A percentile compares a stretch with the other conserved stretches of the same genome.
Evolutionary conservation across 2,888 invertebrate genomes (phyloP).

Genomic region (Stenoptilia bipunctidactyla): DNA sequence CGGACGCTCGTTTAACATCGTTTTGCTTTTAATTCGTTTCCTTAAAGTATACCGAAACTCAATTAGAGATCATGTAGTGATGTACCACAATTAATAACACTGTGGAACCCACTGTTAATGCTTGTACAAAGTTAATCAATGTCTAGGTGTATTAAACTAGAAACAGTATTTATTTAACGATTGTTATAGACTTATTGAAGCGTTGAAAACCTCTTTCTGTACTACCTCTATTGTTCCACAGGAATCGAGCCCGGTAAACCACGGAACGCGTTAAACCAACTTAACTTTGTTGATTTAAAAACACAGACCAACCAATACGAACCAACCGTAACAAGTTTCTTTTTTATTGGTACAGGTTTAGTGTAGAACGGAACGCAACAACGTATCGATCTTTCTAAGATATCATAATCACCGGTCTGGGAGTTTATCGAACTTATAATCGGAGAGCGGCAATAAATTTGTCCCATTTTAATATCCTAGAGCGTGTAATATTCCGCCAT

Average conservation of each 20-base stretch:
- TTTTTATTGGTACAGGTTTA: conserved; percentile 69
- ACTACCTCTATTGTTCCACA: conserved; percentile 69
- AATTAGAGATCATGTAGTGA: no score
- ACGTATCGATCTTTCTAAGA: conserved; percentile 62
- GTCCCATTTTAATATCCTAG: conserved; percentile 66
- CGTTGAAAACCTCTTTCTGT: conserved; percentile 68
- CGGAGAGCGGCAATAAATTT: conserved; percentile 64
- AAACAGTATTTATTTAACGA: conserved; percentile 71
- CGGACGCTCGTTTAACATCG: no score
- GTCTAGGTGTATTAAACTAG: no score
- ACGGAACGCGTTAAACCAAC: conserved; percentile 37
- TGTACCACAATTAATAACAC: no score
- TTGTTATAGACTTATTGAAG: conserved; percentile 67
- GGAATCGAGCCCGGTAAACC: conserved; percentile 56
- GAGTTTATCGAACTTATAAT: conserved; percentile 67
- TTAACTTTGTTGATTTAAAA: conserved; percentile 66
- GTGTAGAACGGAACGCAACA: conserved; percentile 63
- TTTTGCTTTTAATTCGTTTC: not conserved
- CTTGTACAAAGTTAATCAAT: conserved; percentile 70
- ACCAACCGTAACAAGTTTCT: conserved; percentile 59
- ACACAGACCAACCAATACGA: conserved; percentile 59
- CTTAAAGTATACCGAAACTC: no score
- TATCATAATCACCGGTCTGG: conserved; percentile 70
- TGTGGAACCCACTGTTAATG: no score
- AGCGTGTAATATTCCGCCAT: conserved; percentile 52